Evolutionary conservation across 2,888 invertebrate species (phyloP), one percentile per base, ranked within the genome.

Genomic region (Apantesis nais): DNA sequence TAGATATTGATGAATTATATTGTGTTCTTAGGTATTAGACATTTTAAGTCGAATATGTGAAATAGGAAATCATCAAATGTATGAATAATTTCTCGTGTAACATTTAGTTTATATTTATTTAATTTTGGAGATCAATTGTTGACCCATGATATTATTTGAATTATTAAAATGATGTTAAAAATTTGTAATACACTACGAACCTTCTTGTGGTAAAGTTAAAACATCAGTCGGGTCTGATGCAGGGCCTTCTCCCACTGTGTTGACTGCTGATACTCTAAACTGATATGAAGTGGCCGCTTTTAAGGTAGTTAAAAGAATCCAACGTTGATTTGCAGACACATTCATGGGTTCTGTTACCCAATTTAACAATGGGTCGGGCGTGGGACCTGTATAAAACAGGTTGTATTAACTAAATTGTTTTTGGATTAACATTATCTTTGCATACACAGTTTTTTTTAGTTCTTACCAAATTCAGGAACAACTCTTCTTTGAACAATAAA

Each of bases 271-370:
- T n/a, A 99, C 98, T 75, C 99, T 96, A 92, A 99, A 99, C 90
- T 99, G 99, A 91, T 99, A 99, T 0, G 98, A 97, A 0, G 98
- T 97, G 0, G 99, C 99, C 0, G 99, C 99, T 91, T 98, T 98
- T 65, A 99, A 95, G 86, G 97, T 98, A 61, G 97, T 97, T 66
- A 99, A 94, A 55, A 98, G 90, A 19, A 97, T 96, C 97, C 97
- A 98, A 65, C 98, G 96, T 79, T 97, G 97, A 68, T 96, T 96
- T 7, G 98, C 96, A 0, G 98, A 97, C 2, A 99, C 97, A 86
- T 99, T 99, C 85, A 97, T 97, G 68, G 97, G 94, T 87, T 98
- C 98, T 12, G 98, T 98, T 71, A 98, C 96, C 99, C 99, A 99
- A 89, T 98, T 98, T 68, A 98, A 93, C 62, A 98, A 92, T 0